These are phyloP conservation scores for Drosophila crucigera DNA, from an alignment of 2,888 invertebrate species.

Conservation along the genomic window DNA sequence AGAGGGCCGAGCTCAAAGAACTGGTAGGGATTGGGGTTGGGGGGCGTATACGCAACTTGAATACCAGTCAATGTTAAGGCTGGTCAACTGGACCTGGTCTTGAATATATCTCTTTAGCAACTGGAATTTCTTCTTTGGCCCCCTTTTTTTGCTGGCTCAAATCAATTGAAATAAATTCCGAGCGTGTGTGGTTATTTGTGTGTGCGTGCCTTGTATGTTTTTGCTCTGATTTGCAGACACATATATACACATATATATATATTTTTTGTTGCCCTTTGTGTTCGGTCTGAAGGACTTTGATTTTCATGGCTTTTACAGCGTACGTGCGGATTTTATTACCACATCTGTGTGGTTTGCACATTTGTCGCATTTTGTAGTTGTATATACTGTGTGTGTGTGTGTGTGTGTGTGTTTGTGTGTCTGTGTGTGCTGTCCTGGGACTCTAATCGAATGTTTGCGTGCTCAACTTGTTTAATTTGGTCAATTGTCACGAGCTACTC, in stretches of 20 bases:
- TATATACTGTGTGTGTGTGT: constrained; percentile 14
- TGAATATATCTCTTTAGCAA: constrained; percentile 30
- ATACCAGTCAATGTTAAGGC: constrained; percentile 17
- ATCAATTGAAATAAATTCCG: constrained; percentile 74
- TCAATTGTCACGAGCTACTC: constrained; percentile 60
- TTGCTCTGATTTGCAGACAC: constrained; percentile 51
- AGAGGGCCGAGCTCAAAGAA: background rate
- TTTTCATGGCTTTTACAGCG: constrained; percentile 68
- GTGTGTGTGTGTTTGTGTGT: constrained; percentile 23
- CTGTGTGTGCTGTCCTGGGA: constrained; percentile 20
- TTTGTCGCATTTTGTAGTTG: constrained; percentile 50
- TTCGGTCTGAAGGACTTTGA: constrained; percentile 55
- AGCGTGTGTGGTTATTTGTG: constrained; percentile 7
- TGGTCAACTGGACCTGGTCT: constrained; percentile 34
- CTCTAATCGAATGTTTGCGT: constrained; percentile 35
- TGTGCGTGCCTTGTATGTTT: constrained; percentile 41
- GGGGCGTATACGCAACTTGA: constrained; percentile 56
- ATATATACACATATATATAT: background rate
- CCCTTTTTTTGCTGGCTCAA: constrained; percentile 29
- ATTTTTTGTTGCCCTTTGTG: background rate
- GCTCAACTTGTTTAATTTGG: constrained; percentile 47
- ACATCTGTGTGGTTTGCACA: constrained; percentile 29
- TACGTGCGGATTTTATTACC: constrained; percentile 45
- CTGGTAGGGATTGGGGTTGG: background rate
- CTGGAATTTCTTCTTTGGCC: constrained; percentile 58